These are phyloP conservation scores for Capitulum mitella DNA, from an alignment of 2,888 invertebrate genomes.

Conservation along the genomic window DNA sequence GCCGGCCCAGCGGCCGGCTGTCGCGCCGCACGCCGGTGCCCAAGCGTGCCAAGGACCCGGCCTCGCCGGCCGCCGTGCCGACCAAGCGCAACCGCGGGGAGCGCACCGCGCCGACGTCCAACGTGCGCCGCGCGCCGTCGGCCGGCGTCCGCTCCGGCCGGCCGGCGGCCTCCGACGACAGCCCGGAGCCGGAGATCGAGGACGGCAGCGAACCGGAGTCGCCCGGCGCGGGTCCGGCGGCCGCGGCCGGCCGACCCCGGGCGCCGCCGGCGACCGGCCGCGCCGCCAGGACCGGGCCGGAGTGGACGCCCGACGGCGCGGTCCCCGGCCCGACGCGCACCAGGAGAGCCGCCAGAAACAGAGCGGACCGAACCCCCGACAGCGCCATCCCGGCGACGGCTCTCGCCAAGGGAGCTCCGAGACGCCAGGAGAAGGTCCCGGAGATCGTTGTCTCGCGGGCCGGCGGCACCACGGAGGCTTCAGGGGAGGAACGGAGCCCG, in stretches of 20 bases:
- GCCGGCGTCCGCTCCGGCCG: background rate
- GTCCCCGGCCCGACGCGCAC: background rate
- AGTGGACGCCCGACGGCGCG: too few species aligned
- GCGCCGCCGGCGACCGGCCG: background rate
- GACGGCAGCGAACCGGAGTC: background rate
- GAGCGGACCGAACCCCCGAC: too few species aligned
- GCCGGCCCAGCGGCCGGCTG: background rate
- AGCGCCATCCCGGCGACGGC: too few species aligned
- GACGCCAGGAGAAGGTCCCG: too few species aligned
- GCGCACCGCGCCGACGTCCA: background rate
- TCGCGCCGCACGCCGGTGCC: background rate
- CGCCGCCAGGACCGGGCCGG: background rate
- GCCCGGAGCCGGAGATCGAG: background rate
- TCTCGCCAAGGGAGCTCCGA: too few species aligned
- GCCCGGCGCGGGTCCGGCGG: background rate
- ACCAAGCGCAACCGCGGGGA: background rate
- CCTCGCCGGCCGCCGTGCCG: background rate
- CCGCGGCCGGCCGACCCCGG: background rate
- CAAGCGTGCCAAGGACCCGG: background rate
- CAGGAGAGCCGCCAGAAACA: too few species aligned
- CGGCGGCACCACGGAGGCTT: too few species aligned
- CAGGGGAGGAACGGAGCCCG: too few species aligned
- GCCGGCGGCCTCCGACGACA: background rate
- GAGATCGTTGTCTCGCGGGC: too few species aligned
- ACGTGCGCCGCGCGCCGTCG: constrained; percentile 6